phyloP scores from a whole-genome alignment of 2,113 vertebrate species.

The Etia nguti region DNA sequence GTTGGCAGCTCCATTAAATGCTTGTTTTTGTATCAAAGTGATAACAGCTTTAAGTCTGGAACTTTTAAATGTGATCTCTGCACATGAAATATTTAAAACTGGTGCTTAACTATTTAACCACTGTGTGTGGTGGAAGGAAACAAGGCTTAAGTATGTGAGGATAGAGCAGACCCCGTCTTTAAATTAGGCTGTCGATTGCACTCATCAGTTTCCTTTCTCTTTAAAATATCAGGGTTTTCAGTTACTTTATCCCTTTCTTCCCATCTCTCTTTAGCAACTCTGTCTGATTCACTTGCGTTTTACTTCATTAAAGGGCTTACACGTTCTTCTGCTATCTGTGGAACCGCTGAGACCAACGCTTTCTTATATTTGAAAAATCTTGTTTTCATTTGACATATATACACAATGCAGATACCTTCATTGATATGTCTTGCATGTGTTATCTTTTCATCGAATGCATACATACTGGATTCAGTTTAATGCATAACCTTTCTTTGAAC shows the following conservation, averaged over 20 bases:
- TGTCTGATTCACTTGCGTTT: not conserved
- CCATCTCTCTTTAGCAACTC: not conserved
- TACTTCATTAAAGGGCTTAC: not conserved
- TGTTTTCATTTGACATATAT: not conserved
- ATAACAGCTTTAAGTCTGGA: not conserved
- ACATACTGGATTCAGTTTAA: not conserved
- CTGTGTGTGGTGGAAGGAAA: not conserved
- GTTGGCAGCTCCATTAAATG: not conserved
- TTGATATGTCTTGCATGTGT: not conserved
- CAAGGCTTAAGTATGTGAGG: not conserved
- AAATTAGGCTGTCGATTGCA: not conserved
- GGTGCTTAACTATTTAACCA: not conserved
- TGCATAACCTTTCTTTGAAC: not conserved
- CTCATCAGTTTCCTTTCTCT: not conserved
- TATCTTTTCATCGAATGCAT: not conserved
- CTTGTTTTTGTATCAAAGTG: not conserved
- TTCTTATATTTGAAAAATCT: not conserved
- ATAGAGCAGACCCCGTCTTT: not conserved
- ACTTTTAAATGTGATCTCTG: not conserved
- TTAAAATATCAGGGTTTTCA: not conserved
- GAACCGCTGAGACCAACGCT: accelerated
- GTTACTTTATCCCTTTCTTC: not conserved
- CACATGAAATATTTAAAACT: not conserved
- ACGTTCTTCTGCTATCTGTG: not conserved
- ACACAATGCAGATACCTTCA: accelerated